Evolutionary conservation across 2,888 invertebrate genomes (phyloP), one percentile per base, ranked within the genome.

Genomic region (Fissipunctia ypsillon): DNA sequence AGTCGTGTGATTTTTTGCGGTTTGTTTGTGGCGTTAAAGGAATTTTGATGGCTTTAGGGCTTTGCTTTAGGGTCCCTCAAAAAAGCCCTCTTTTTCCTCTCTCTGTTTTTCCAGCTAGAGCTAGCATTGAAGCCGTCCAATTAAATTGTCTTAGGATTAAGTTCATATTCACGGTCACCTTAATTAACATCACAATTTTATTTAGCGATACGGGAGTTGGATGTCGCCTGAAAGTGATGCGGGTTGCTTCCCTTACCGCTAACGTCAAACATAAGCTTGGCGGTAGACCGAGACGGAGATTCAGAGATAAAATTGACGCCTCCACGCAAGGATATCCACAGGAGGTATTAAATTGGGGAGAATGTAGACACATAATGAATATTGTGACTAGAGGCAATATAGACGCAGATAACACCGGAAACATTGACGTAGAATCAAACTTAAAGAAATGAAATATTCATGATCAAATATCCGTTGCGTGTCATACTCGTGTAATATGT

Each of bases 1-100:
- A 86, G 82, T 79, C 81, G 78, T 80, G 79, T 78, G 82, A 76
- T 80, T 83, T 84, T 86, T 87, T 89, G 83, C 77, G 84, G 88
- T 88, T 87, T 86, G 84, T 87, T 88, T 88, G 87, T 74, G 66
- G 67, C 67, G 70, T 73, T 81, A 77, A 78, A 80, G 65, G 76
- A 83, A 80, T 83, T 70, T 75, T 78, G 70, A 81, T 81, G 67
- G 73, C 63, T 84, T 79, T 74, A 70, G 71, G 70, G 69, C 56
- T 79, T 71, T 66, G 54, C 31, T 67, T 59, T 74, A 69, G 77
- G 76, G 81, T 70, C 70, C 81, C 64, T 60, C 43, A 6, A 66
- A 78, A 25, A 43, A 56, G 9, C 43, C 14, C 19, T 48, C 6
- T 45, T 67, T 19, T 22, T 64, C 10, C 16, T 43, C 12, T 16